Base-by-base conservation (phyloP, 2,888 invertebrate genomes). In the Nephrocerus scutellatus region DNA sequence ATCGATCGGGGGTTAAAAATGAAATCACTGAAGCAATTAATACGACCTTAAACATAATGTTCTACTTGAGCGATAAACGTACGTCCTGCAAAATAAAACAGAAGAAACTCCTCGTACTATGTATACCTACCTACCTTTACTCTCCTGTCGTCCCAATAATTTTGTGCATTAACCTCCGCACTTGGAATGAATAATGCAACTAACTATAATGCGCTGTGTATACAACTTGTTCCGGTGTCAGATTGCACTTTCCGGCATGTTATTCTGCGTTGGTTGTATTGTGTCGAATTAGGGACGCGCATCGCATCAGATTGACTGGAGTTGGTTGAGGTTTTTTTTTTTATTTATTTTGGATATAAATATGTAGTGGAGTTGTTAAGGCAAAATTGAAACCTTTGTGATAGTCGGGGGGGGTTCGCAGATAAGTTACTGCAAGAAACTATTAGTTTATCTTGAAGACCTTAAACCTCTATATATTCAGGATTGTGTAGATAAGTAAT, bases 141-240 rank as follows among this genome's bases (percentile, higher is more conserved):
- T n/a, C n/a, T n/a, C n/a, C n/a, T n/a, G n/a, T n/a, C n/a, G n/a
- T n/a, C n/a, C n/a, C n/a, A 19, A 51, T 48, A 44, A 51, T 48
- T 48, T 41, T 38, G 39, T 44, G 39, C 46, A 47, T 49, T 51
- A 51, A 49, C 51, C 49, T 49, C 42, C 41, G n/a, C n/a, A n/a
- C n/a, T n/a, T n/a, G n/a, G n/a, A n/a, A n/a, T n/a, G n/a, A n/a
- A n/a, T n/a, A n/a, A n/a, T n/a, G n/a, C n/a, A n/a, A n/a, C n/a
- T n/a, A n/a, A n/a, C n/a, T n/a, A n/a, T n/a, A n/a, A n/a, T 36
- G 40, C 43, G 43, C 40, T 30, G 41, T 41, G 38, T 42, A n/a
- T n/a, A n/a, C 42, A 46, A 51, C 44, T 51, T 51, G 51, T 49
- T 49, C 49, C 49, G 51, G 49, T 49, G 46, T 51, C 49, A 25